Percentiles rank a stretch among this genome's conserved stretches.
Evolutionary conservation across 2,113 vertebrate genomes (phyloP).

Genomic region (Chloroceryle aenea): DNA sequence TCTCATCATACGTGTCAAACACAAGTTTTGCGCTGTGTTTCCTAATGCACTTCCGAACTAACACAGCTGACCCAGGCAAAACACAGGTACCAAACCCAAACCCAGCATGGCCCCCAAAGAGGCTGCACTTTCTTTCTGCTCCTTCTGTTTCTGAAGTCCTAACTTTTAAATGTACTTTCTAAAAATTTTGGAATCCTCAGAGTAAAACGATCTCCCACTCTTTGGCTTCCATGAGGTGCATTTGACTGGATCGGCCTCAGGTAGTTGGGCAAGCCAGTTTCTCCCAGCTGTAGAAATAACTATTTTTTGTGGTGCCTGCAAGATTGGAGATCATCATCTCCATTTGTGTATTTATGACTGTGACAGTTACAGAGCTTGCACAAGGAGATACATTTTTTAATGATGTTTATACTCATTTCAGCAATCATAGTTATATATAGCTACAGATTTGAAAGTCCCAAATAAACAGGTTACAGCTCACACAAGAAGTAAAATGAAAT

Average conservation of each 20-base stretch:
- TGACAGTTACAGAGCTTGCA: conserved; percentile 5
- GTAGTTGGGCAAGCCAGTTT: background rate
- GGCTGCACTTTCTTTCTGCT: background rate
- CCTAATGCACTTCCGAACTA: background rate
- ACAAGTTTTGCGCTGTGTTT: background rate
- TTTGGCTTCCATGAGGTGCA: background rate
- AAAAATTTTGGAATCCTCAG: background rate
- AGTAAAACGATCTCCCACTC: background rate
- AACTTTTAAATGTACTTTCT: background rate
- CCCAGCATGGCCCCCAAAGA: background rate
- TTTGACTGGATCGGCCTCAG: background rate
- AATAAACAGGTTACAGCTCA: conserved; percentile 20
- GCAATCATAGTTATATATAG: conserved; percentile 33
- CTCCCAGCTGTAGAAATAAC: background rate
- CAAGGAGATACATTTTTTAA: conserved; percentile 17
- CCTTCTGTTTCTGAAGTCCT: background rate
- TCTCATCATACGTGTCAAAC: background rate
- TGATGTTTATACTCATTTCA: conserved; percentile 44
- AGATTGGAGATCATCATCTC: background rate
- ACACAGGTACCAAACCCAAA: background rate
- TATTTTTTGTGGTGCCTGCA: background rate
- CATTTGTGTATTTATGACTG: conserved; percentile 23
- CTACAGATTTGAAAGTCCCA: background rate
- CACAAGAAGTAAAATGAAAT: background rate
- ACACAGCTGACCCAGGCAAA: background rate